These are phyloP conservation scores for Tachycineta bicolor DNA, from an alignment of 2,113 vertebrate genomes.

Conservation along the genomic window DNA sequence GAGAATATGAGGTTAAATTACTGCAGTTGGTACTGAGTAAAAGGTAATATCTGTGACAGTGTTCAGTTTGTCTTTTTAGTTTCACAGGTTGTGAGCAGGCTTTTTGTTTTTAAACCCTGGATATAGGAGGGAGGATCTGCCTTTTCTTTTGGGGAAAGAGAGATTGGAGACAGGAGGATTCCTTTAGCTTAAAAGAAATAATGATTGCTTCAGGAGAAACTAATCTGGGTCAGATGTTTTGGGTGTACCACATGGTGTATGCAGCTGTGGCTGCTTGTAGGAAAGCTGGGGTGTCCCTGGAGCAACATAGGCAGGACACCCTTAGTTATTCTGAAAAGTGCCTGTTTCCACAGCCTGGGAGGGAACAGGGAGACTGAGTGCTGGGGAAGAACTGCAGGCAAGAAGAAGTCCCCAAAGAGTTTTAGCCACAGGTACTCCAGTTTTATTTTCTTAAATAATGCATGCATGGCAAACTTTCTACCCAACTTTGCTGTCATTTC, in stretches of 20 bases:
- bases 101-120: not conserved
- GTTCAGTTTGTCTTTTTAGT: not conserved
- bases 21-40: not conserved
- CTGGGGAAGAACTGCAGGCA: not conserved
- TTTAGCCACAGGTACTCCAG: not conserved
- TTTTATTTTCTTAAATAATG: not conserved
- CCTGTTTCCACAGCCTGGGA: not conserved
- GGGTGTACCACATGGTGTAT: accelerated
- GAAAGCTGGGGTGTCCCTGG: not conserved
- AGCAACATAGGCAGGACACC: not conserved
- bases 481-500: not conserved
- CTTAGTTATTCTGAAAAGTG: not conserved
- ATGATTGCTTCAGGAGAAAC: not conserved
- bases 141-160: not conserved
- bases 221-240: not conserved
- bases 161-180: not conserved
- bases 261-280: not conserved
- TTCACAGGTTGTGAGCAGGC: not conserved
- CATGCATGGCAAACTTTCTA: not conserved
- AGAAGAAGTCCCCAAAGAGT: not conserved
- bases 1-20: not conserved
- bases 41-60: not conserved
- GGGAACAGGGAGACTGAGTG: accelerated
- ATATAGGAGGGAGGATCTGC: not conserved
- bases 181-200: not conserved